Evolutionary conservation across 2,888 invertebrate genomes (phyloP).

Genomic region (Stenotaenia linearis): DNA sequence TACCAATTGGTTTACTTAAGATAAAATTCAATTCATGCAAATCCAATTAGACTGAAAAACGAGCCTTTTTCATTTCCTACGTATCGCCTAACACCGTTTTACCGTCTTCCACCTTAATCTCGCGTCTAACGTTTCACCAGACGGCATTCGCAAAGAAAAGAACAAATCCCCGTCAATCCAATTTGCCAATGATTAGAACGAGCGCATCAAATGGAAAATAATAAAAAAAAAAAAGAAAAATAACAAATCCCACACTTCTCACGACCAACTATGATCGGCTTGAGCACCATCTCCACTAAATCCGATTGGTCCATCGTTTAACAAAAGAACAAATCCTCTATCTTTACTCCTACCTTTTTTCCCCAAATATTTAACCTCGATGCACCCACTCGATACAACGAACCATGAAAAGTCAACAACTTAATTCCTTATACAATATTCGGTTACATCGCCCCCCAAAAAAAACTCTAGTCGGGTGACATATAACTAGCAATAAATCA

Average conservation of each 20-base stretch:
- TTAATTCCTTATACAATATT: too few species aligned
- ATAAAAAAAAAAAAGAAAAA: neutral
- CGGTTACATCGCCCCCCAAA: too few species aligned
- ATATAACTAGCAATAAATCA: too few species aligned
- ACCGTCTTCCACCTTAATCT: neutral
- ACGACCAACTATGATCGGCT: neutral
- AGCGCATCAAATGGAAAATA: neutral
- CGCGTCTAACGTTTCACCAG: neutral
- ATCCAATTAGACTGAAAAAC: neutral
- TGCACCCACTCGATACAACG: neutral
- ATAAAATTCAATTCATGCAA: neutral
- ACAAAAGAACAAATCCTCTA: neutral
- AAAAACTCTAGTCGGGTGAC: too few species aligned
- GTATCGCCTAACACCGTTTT: neutral
- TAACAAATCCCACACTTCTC: neutral
- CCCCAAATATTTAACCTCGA: neutral
- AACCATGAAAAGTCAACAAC: too few species aligned
- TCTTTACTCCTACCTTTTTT: neutral
- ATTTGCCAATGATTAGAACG: neutral
- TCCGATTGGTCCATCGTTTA: neutral
- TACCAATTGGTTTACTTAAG: neutral
- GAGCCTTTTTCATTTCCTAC: neutral
- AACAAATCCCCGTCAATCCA: neutral
- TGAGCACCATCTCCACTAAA: neutral
- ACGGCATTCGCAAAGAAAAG: neutral